Evolutionary conservation across 1,140 invertebrate species (phyloP).

Genomic region (Stenopsyche tienmushanensis): DNA sequence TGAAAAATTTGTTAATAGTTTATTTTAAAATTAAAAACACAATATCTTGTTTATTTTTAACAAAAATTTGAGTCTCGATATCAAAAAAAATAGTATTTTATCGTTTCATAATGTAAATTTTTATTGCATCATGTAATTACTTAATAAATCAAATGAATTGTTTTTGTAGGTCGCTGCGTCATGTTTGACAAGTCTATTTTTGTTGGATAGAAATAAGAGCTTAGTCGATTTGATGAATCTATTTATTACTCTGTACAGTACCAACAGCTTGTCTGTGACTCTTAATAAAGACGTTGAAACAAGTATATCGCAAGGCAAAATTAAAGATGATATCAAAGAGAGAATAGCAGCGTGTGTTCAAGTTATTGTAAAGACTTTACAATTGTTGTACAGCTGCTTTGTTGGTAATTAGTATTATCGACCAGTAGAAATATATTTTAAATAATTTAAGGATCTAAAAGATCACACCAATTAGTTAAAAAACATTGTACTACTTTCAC

Average conservation of each 20-base stretch:
- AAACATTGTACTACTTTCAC: no score
- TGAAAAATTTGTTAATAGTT: no score
- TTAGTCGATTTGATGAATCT: slow-evolving; percentile 55
- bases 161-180: slow-evolving; percentile 61
- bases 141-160: slow-evolving; percentile 23
- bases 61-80: background rate
- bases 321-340: slow-evolving; percentile 56
- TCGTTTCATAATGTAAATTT: no score
- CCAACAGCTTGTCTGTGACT: slow-evolving; percentile 52
- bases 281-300: slow-evolving; percentile 48
- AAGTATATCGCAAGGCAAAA: slow-evolving; percentile 47
- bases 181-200: slow-evolving; percentile 62
- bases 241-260: slow-evolving; percentile 55
- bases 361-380: slow-evolving; percentile 57
- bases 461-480: no score
- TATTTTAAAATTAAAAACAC: no score
- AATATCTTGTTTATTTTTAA: background rate
- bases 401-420: slow-evolving; percentile 55
- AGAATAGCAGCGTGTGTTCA: slow-evolving; percentile 57
- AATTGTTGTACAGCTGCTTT: slow-evolving; percentile 65
- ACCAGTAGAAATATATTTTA: slow-evolving; percentile 1
- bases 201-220: slow-evolving; percentile 57
- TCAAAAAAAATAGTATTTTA: no score
- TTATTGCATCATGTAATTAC: no score
- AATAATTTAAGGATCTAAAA: no score